Conservation (phyloP, 1,140 invertebrate species). For the Dreissena rostriformis region DNA sequence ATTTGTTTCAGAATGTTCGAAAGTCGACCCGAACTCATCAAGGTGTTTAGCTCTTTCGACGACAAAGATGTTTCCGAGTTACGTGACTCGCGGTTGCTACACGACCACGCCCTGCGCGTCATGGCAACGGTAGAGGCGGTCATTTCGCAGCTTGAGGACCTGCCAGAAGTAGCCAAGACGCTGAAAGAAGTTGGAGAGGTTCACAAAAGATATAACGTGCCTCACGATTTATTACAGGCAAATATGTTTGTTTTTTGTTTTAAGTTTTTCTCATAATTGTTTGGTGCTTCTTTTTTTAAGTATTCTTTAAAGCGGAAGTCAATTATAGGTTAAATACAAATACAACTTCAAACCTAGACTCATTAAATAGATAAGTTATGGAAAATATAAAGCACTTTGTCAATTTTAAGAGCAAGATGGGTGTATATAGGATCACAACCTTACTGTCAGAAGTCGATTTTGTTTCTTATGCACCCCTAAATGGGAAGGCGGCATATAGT, state of each 20-base stretch:
- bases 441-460: too few species aligned
- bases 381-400: too few species aligned
- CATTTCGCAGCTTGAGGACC: slow-evolving; percentile 23
- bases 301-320: too few species aligned
- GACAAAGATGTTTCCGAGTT: neutral
- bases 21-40: neutral
- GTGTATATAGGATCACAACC: too few species aligned
- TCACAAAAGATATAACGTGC: slow-evolving; percentile 11
- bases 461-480: too few species aligned
- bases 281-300: too few species aligned
- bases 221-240: slow-evolving; percentile 10
- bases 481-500: too few species aligned
- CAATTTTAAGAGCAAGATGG: too few species aligned
- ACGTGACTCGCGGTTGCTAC: neutral
- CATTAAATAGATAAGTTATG: too few species aligned
- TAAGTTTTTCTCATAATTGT: too few species aligned
- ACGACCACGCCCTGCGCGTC: neutral
- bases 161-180: neutral
- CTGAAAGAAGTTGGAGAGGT: neutral
- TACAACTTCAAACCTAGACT: too few species aligned
- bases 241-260: neutral
- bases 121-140: slow-evolving; percentile 35
- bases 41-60: neutral
- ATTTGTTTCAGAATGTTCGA: neutral
- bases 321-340: too few species aligned